Conservation (phyloP, 2,113 vertebrate genomes). For the Tautogolabrus adspersus region DNA sequence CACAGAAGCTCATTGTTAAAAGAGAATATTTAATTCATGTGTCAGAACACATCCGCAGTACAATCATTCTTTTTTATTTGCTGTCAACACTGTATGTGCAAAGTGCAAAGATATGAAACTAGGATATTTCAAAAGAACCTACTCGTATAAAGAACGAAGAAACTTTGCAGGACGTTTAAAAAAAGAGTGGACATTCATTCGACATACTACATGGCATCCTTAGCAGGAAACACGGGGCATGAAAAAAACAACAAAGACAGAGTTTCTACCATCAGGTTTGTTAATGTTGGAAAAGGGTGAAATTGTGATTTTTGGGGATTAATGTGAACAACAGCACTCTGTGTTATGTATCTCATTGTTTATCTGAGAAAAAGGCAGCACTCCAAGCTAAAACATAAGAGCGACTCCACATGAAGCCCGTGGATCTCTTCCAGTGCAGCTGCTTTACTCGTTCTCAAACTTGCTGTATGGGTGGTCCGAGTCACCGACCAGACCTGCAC, state of each 20-base stretch:
- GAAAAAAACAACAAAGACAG: not conserved
- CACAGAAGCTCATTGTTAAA: slow-evolving; percentile 8
- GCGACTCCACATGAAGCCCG: not conserved
- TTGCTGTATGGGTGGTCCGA: slow-evolving; percentile 90
- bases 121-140: slow-evolving; percentile 34
- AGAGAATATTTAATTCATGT: slow-evolving; percentile 37
- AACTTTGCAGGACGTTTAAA: slow-evolving; percentile 40
- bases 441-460: slow-evolving; percentile 89
- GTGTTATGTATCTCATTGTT: not conserved
- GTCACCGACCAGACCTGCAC: slow-evolving; percentile 88
- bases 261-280: not conserved
- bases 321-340: not conserved
- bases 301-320: not conserved
- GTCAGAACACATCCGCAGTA: not conserved
- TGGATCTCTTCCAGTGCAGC: slow-evolving; percentile 8
- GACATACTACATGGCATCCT: not conserved
- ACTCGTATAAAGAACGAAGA: not conserved
- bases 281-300: not conserved
- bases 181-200: not conserved
- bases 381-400: slow-evolving; percentile 11
- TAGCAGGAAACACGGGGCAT: not conserved
- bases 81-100: slow-evolving; percentile 35
- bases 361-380: not conserved
- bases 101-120: slow-evolving; percentile 63
- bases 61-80: slow-evolving; percentile 28